Base-by-base conservation (phyloP, 2,797 vertebrate genomes). In the Heteromormyrus szaboi region DNA sequence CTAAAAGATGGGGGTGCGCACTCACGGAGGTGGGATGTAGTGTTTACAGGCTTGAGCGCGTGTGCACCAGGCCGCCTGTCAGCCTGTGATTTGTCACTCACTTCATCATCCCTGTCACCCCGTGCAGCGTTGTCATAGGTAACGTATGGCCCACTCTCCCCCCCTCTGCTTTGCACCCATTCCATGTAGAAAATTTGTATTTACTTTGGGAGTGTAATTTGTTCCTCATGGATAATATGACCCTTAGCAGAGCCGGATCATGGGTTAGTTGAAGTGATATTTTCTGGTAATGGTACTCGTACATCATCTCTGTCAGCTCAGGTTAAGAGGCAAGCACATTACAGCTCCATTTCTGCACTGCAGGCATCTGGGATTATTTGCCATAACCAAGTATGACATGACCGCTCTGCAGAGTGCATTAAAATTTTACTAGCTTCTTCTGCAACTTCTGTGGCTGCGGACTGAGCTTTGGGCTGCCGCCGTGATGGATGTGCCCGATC, bases 181-280 rank as follows among this genome's bases (percentile, higher is more conserved):
- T 96, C 97, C 92, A 91, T 97, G 97, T 97, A 97, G 97, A 97
- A 98, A 98, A 99, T 98, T 98, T 98, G 97, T 99, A 98, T 99
- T 99, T 99, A 99, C 97, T 99, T 98, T 98, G 97, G 97, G 95
- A 97, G 96, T 97, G 97, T 99, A 99, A 99, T 99, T 99, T 99
- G 98, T 99, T 99, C 98, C 98, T 99, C 97, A 96, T 98, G 98
- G 98, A 98, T 99, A 99, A 99, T 97, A 97, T 99, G 98, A 99
- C 98, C 98, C 98, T 98, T 97, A 98, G 97, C 97, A 95, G 98
- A 97, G 97, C 97, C 95, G 97, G 98, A 99, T 99, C 98, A 99
- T 97, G 97, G 98, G 98, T 99, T 99, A 99, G 98, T 99, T 99
- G 98, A 99, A 99, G 98, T 99, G 98, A 99, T 99, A 99, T 99